A percentile compares a stretch with the other conserved stretches of the same genome.
These are phyloP conservation scores for Periophthalmus magnuspinnatus DNA, from an alignment of 2,797 vertebrate species.

Conservation along the genomic window DNA sequence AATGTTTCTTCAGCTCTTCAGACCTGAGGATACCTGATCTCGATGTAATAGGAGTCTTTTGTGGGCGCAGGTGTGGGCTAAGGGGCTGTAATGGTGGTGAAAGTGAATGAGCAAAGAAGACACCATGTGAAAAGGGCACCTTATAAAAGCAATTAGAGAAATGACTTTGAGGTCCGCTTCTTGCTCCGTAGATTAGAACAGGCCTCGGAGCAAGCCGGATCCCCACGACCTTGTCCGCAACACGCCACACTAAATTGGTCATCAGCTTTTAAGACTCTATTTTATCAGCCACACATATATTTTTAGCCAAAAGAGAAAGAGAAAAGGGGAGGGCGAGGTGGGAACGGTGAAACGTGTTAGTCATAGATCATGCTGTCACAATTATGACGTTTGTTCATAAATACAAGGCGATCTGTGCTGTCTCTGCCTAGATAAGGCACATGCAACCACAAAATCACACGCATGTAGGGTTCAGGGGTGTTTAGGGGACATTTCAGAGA, in stretches of 20 bases:
- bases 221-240: conserved; percentile 73
- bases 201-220: conserved; percentile 68
- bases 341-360: conserved; percentile 50
- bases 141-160: conserved; percentile 80
- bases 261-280: conserved; percentile 76
- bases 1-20: conserved; percentile 18
- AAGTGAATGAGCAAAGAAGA: conserved; percentile 71
- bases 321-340: conserved; percentile 44
- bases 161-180: conserved; percentile 77
- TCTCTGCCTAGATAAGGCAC: conserved; percentile 82
- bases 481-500: background rate
- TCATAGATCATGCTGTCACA: conserved; percentile 89
- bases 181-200: conserved; percentile 72
- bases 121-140: conserved; percentile 77
- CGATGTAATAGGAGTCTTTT: conserved; percentile 23
- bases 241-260: conserved; percentile 79
- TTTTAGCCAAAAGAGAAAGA: conserved; percentile 70
- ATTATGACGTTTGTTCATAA: conserved; percentile 88
- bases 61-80: conserved; percentile 54
- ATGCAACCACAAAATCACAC: conserved; percentile 44
- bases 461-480: background rate
- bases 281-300: conserved; percentile 76
- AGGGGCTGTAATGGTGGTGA: conserved; percentile 57
- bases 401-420: conserved; percentile 76
- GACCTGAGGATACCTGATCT: conserved; percentile 11